Percentiles rank a stretch among this genome's conserved stretches.
phyloP scores from a whole-genome alignment of 2,113 vertebrate species.

The Otis tarda region DNA sequence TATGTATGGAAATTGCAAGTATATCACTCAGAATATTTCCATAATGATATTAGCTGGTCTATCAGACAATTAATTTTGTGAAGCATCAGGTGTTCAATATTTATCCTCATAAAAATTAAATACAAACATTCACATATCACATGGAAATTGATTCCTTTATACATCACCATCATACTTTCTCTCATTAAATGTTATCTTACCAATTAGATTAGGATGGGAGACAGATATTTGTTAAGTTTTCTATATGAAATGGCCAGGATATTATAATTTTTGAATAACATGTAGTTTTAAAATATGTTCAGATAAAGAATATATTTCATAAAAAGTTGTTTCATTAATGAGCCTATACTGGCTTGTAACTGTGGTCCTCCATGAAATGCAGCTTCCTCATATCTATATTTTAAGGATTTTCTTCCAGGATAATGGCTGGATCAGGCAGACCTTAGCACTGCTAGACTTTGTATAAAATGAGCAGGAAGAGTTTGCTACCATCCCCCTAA shows the following conservation, averaged over 20 bases:
- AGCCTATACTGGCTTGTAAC: neutral
- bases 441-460: neutral
- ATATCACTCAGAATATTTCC: slow-evolving; percentile 39
- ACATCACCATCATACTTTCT: neutral
- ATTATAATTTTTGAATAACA: neutral
- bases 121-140: neutral
- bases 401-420: neutral
- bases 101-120: slow-evolving; percentile 41
- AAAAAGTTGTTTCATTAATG: neutral
- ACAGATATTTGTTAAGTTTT: neutral
- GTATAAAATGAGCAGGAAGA: neutral
- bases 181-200: neutral
- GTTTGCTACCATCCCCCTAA: rapidly evolving
- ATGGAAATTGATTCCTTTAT: neutral
- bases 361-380: neutral
- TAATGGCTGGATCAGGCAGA: neutral
- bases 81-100: slow-evolving; percentile 34
- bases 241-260: neutral
- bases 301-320: neutral
- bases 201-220: neutral
- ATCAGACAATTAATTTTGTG: slow-evolving; percentile 36
- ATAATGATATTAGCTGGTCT: slow-evolving; percentile 35
- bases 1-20: slow-evolving; percentile 34
- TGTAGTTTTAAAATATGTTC: neutral
- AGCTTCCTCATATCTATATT: neutral